Evolutionary conservation across 2,113 vertebrate species (phyloP), one percentile per base, ranked within the genome.

Genomic region (Halichoerus grypus): DNA sequence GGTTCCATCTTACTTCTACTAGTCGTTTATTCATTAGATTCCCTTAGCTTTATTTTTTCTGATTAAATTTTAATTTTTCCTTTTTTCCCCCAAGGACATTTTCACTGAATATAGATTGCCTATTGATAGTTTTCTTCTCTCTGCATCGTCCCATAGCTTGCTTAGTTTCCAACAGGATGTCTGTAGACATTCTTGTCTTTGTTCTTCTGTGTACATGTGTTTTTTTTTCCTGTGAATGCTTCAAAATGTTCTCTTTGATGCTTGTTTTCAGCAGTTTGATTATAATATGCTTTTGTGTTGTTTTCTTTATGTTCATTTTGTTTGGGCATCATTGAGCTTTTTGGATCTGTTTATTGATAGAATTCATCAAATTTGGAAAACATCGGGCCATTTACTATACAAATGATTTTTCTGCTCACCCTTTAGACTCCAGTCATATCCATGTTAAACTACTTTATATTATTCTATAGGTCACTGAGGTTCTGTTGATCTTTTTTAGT

Each of bases 241-340:
- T 97, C 63, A 87, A 91, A 71, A 65, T 87, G 42, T 91, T 74
- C 49, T 63, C 46, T 93, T 91, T 63, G n/a, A 76, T 46, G 21
- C 21, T 83, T 88, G 5, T 28, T 10, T 55, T 61, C 13, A 55
- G 51, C 3, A 61, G 46, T 61, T 81, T 89, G 24, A 7, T 76
- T 21, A 77, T 69, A 57, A 86, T 61, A 53, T 36, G 2, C 1
- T 15, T 77, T 88, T 36, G 10, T 72, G 55, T 65, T 18, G 55
- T 87, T 86, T 94, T 86, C 55, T 65, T 79, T 85, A 33, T 53
- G 4, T 85, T 95, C 15, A 28, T 28, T 19, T 96, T 90, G 31
- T 18, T 49, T 77, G 33, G 12, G 18, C 71, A 26, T 61, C 22
- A 59, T 39, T 87, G 53, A 79, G 19, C 24, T 87, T 93, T 42